These are phyloP conservation scores for Gavia stellata DNA, from an alignment of 2,113 vertebrate species.

Conservation along the genomic window DNA sequence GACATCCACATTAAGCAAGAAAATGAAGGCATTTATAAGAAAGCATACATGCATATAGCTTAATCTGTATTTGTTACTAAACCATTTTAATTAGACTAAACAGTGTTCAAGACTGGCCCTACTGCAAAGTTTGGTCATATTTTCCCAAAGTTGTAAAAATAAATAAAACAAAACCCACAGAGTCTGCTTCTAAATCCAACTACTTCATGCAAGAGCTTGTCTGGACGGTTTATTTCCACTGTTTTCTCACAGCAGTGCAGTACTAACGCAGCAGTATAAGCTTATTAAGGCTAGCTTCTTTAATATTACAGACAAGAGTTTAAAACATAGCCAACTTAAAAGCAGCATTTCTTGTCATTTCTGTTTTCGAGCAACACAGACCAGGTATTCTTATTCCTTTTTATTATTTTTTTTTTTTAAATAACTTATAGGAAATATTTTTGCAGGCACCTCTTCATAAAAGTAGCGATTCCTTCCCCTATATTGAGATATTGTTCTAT, in stretches of 20 bases:
- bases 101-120: not conserved
- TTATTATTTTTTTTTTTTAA: not conserved
- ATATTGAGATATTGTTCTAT: not conserved
- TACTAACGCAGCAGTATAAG: not conserved
- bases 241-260: not conserved
- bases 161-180: not conserved
- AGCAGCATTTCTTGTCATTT: not conserved
- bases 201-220: conserved; percentile 1
- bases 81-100: conserved; percentile 40
- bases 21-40: conserved; percentile 28
- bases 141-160: conserved; percentile 25
- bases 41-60: not conserved
- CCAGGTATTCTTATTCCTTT: not conserved
- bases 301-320: not conserved
- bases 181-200: conserved; percentile 6
- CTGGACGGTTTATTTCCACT: not conserved
- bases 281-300: not conserved
- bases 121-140: not conserved
- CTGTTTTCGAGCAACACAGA: not conserved
- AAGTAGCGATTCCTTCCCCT: not conserved
- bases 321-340: not conserved
- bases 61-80: conserved; percentile 10
- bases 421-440: not conserved
- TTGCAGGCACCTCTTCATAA: not conserved
- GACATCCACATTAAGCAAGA: not conserved